A percentile compares a stretch with the other conserved stretches of the same genome.
Conservation (phyloP, 1,140 invertebrate genomes). For the Pararge aegeria region DNA sequence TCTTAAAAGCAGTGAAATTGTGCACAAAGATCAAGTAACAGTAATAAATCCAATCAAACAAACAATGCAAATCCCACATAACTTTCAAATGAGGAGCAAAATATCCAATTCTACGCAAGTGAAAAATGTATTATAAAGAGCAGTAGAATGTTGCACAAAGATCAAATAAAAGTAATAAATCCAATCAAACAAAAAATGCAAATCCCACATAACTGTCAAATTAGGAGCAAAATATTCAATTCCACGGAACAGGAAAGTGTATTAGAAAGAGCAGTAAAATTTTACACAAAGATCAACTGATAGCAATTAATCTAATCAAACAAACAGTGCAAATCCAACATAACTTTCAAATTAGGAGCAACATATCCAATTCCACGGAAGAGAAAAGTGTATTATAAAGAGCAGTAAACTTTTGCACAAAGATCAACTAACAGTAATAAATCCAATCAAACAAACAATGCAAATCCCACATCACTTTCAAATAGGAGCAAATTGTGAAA, state of each 20-base stretch:
- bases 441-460: constrained; percentile 34
- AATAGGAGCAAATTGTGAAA: constrained; percentile 40
- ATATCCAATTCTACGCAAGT: constrained; percentile 38
- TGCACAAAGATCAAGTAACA: constrained; percentile 18
- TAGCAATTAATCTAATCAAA: constrained; percentile 31
- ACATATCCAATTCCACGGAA: background rate
- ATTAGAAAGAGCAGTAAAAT: constrained; percentile 19
- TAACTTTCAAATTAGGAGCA: constrained; percentile 37
- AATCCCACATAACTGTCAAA: constrained; percentile 35
- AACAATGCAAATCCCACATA: constrained; percentile 34
- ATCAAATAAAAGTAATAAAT: constrained; percentile 28
- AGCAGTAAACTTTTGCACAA: constrained; percentile 9
- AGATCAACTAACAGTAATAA: constrained; percentile 25
- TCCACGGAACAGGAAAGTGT: background rate
- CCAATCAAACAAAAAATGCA: constrained; percentile 32
- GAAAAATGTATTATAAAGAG: constrained; percentile 16
- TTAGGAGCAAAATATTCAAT: constrained; percentile 19
- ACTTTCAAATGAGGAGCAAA: constrained; percentile 36
- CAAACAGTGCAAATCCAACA: constrained; percentile 32
- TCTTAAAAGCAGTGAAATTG: constrained; percentile 16
- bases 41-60: constrained; percentile 32
- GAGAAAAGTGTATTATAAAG: constrained; percentile 16
- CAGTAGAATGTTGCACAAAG: constrained; percentile 7
- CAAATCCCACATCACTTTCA: constrained; percentile 35
- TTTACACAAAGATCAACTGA: constrained; percentile 14